Percentiles rank a stretch among this genome's conserved stretches.
phyloP scores from a whole-genome alignment of 1,140 invertebrate genomes.

The Rhopalosiphum maidis region DNA sequence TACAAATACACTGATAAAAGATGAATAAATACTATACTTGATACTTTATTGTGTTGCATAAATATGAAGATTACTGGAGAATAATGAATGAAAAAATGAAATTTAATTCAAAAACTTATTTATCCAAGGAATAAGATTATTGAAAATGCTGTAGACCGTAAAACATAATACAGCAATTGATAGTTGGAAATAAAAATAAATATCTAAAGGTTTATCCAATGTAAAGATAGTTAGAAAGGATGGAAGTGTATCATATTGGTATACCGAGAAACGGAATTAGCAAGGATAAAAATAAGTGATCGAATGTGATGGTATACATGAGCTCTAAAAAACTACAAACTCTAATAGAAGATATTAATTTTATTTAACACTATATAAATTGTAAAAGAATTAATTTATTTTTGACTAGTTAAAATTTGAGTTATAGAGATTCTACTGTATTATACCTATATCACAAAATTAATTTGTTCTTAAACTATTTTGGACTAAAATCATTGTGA shows the following conservation, averaged over 20 bases:
- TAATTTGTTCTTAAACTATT: neutral
- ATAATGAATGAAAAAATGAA: too few relatives aligned
- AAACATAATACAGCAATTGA: too few relatives aligned
- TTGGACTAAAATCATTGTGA: neutral
- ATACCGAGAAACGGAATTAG: neutral
- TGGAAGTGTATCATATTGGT: neutral
- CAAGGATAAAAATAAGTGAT: neutral
- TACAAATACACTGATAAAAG: neutral
- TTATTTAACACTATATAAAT: neutral
- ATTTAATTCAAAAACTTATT: too few relatives aligned
- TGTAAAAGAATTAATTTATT: neutral
- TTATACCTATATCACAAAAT: constrained; percentile 19
- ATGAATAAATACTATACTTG: neutral
- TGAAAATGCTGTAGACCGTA: too few relatives aligned
- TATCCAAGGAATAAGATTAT: too few relatives aligned
- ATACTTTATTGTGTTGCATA: neutral
- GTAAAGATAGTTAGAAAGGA: too few relatives aligned
- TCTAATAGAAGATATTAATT: neutral
- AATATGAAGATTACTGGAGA: neutral
- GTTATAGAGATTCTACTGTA: neutral
- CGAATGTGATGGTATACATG: neutral
- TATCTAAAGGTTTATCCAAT: too few relatives aligned
- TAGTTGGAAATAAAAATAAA: too few relatives aligned
- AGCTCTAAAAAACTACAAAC: neutral
- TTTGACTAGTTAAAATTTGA: neutral